Percentiles rank a stretch among this genome's conserved stretches.
phyloP scores from a whole-genome alignment of 2,888 invertebrate species.

The Hypolimnas misippus region DNA sequence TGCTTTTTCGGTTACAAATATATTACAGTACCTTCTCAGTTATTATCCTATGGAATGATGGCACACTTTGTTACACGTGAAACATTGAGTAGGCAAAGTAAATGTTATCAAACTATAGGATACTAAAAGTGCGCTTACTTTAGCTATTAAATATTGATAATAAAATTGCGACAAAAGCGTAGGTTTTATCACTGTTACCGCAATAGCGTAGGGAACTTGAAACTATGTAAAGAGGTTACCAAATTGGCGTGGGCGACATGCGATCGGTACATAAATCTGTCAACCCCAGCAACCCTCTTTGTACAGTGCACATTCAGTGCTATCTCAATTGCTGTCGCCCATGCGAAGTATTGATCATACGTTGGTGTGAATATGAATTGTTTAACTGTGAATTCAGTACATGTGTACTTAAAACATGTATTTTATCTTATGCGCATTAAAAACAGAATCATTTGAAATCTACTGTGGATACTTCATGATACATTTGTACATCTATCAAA shows the following conservation, averaged over 20 bases:
- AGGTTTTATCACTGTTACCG: constrained; percentile 30
- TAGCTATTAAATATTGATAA: not conserved
- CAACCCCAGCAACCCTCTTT: constrained; percentile 48
- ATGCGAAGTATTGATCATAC: constrained; percentile 13
- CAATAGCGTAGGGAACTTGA: constrained; percentile 35
- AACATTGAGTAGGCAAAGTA: not conserved
- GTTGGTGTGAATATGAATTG: not conserved
- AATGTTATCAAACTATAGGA: constrained; percentile 1
- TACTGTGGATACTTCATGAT: too few species aligned
- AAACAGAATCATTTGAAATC: too few species aligned
- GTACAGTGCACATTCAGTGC: constrained; percentile 11
- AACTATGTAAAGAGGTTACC: constrained; percentile 56
- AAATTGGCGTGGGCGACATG: constrained; percentile 66
- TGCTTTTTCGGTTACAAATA: constrained; percentile 1
- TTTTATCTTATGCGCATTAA: not conserved
- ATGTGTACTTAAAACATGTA: not conserved
- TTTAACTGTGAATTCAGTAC: not conserved
- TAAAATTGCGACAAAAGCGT: not conserved
- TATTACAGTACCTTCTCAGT: not conserved
- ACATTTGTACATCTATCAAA: too few species aligned
- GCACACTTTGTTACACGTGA: not conserved
- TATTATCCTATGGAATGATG: not conserved
- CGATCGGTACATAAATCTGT: constrained; percentile 73
- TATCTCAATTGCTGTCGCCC: constrained; percentile 23
- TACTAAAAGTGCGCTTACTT: not conserved